Base-by-base conservation (phyloP, 2,797 vertebrate species). In the Danionella dracula region DNA sequence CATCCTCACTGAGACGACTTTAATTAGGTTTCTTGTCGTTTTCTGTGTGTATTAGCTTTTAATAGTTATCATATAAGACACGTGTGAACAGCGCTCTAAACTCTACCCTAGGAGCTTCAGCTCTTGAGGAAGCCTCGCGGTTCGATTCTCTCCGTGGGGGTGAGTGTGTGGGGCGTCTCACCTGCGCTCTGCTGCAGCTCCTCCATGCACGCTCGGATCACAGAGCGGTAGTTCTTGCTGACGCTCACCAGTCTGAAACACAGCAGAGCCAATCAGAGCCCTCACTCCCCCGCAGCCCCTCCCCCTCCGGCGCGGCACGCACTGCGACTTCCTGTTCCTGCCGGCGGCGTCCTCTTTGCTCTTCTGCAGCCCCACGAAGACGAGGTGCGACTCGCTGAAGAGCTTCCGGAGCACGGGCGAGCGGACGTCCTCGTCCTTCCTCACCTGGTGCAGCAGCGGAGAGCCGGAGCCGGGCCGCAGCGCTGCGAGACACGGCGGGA, bases 331-430 rank as follows among this genome's bases (percentile, higher is more conserved):
- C 74, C 92, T 92, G 70, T 91, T 91, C 73, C 93, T 98, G 82
- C 88, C 93, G 2, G 89, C 84, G 13, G 91, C 72, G 42, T 95
- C 93, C 48, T 96, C 93, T 76, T 85, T 88, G 56, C 91, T 90
- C 41, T 89, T 92, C 78, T 99, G 97, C 21, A 99, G 90, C 4
- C 92, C 93, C 34, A 97, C 74, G 70, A 99, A 99, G 79, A 99
- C 96, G 71, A 93, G 92, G 79, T 99, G 96, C 0, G 95, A 96
- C 81, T 99, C 97, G 9, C 95, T 99, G 82, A 97, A 98, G 70
- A 99, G 94, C 71, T 97, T 99, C 61, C 94, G 88, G 76, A 98
- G 79, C 75, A 95, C 91, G 0, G 94, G 92, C 10, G 93, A 96
- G 80, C 93, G 94, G 38, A 96, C 87, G 78, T 97, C 96, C 66